Evolutionary conservation across 2,797 vertebrate species (phyloP), one percentile per base, ranked within the genome.

Genomic region (Clarias pachynema): DNA sequence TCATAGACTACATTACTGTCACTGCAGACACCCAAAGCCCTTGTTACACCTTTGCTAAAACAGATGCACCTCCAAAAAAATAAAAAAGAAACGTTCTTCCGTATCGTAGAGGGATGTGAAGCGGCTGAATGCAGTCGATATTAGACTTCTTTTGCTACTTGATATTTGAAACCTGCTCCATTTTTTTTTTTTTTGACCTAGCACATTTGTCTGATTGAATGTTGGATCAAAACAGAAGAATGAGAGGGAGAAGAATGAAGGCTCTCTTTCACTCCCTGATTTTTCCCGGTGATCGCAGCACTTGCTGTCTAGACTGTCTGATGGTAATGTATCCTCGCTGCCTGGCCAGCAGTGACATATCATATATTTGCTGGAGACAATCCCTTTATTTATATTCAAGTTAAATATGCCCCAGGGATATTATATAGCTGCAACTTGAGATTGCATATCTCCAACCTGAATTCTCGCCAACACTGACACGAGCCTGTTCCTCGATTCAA

Each of bases 291-390:
- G 89, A 90, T 89, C 85, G 74, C 84, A 44, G 40, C 88, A 84
- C 84, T 80, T 81, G 83, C 91, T 86, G 94, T 95, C 94, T 94
- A 94, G 95, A 94, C 95, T 87, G 89, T 81, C 80, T 86, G 91
- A 90, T 89, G 92, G 93, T 92, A 95, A 95, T 92, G 89, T 92
- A 95, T 93, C 93, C 92, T 88, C 90, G 88, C 92, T 84, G 92
- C 94, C 93, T 93, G 94, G 93, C 89, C 85, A 90, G 89, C 88
- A 88, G 93, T 94, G 94, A 94, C 92, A 94, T 92, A 89, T 93
- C 91, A 93, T 95, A 93, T 94, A 95, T 95, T 93, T 95, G 84
- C 89, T 90, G 89, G 89, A 95, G 94, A 95, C 95, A 95, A 95
- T 95, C 93, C 89, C 90, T 93, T 93, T 95, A 94, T 95, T 95